A percentile compares a stretch with the other conserved stretches of the same genome.
Evolutionary conservation across 2,113 vertebrate genomes (phyloP).

Genomic region (Tachysurus vachellii): DNA sequence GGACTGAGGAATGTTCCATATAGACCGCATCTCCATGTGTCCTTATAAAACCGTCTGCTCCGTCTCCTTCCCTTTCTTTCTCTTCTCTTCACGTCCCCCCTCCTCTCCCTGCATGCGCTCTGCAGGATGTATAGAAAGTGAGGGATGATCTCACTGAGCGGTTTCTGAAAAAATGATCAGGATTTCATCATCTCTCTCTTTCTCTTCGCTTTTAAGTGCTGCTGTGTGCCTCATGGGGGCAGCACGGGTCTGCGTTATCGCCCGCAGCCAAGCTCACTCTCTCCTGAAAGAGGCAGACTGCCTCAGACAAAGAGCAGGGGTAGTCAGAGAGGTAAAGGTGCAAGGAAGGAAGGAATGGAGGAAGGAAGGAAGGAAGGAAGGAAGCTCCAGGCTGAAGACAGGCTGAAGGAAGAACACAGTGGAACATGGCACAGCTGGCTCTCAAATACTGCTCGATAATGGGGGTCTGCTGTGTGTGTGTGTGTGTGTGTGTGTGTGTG

Average conservation of each 20-base stretch:
- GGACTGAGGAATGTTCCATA: conserved; percentile 26
- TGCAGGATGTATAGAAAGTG: conserved; percentile 42
- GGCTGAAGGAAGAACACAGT: neutral
- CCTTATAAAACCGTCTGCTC: conserved; percentile 43
- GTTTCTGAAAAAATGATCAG: conserved; percentile 59
- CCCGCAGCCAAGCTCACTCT: neutral
- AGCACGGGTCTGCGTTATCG: conserved; percentile 43
- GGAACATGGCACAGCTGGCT: conserved; percentile 22
- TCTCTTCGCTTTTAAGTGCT: neutral
- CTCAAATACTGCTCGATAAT: neutral
- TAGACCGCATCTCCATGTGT: conserved; percentile 39
- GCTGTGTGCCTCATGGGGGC: conserved; percentile 55
- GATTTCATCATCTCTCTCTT: conserved; percentile 57
- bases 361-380: too few species aligned
- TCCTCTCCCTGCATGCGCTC: neutral
- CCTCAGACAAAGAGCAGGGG: conserved; percentile 35
- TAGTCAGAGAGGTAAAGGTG: conserved; percentile 18
- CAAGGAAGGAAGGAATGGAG: neutral
- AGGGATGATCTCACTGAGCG: conserved; percentile 55
- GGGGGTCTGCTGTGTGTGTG: conserved; percentile 4
- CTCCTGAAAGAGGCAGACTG: conserved; percentile 55
- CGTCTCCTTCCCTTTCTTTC: neutral
- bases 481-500: conserved; percentile 24
- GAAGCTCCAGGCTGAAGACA: conserved; percentile 4
- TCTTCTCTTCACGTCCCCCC: neutral